Evolutionary conservation across 2,797 vertebrate species (phyloP).

Genomic region (Siniperca undulata): DNA sequence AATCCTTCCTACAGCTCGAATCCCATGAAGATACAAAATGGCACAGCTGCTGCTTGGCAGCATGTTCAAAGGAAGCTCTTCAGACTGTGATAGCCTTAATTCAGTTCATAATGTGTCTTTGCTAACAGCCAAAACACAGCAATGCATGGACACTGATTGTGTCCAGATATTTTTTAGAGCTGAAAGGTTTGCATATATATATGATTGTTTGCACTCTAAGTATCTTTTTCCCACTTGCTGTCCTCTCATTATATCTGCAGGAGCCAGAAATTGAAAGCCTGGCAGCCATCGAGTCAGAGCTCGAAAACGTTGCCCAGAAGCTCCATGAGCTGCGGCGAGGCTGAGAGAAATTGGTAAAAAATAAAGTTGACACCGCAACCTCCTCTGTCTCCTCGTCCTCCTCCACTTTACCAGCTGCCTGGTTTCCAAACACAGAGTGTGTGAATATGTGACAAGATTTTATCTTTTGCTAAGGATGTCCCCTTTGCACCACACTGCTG

Average conservation of each 20-base stretch:
- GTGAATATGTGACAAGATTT: slow-evolving; percentile 71
- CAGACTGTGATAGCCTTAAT: not conserved
- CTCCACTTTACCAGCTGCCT: slow-evolving; percentile 74
- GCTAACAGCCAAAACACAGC: slow-evolving; percentile 7
- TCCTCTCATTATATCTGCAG: slow-evolving; percentile 69
- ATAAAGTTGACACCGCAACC: slow-evolving; percentile 44
- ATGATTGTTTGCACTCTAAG: slow-evolving; percentile 23
- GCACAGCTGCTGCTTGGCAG: slow-evolving; percentile 8
- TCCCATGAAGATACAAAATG: not conserved
- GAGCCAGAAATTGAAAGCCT: slow-evolving; percentile 93
- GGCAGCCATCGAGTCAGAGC: slow-evolving; percentile 94
- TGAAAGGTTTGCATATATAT: not conserved
- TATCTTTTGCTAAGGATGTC: slow-evolving; percentile 62
- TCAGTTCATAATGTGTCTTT: not conserved
- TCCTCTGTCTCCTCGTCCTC: slow-evolving; percentile 64
- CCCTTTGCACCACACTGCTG: slow-evolving; percentile 46
- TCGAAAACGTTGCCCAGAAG: slow-evolving; percentile 93
- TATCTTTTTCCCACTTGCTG: not conserved
- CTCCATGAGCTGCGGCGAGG: slow-evolving; percentile 90
- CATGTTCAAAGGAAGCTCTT: slow-evolving; percentile 7
- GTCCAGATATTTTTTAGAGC: not conserved
- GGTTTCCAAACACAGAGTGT: slow-evolving; percentile 64
- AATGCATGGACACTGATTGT: not conserved
- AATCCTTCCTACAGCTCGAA: not conserved
- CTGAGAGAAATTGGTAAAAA: slow-evolving; percentile 60